Conservation (phyloP, 2,888 invertebrate species). For the Andricus curvator region DNA sequence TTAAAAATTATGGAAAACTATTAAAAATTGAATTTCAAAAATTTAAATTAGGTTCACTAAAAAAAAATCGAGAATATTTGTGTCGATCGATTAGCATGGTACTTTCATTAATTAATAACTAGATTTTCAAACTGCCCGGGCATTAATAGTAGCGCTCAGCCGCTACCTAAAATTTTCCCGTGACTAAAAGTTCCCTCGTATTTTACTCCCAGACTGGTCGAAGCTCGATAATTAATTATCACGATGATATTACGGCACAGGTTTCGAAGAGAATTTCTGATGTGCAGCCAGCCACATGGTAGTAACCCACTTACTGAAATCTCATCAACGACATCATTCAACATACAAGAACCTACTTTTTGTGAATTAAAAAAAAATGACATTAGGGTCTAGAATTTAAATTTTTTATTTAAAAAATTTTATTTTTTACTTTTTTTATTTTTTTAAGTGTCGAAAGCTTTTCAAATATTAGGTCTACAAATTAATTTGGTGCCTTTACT, state of each 20-base stretch:
- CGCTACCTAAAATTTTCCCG: slow-evolving; percentile 41
- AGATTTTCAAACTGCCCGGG: slow-evolving; percentile 57
- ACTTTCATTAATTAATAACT: slow-evolving; percentile 62
- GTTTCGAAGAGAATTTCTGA: slow-evolving; percentile 31
- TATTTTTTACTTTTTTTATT: no score
- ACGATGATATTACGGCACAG: slow-evolving; percentile 38
- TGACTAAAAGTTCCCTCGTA: slow-evolving; percentile 52
- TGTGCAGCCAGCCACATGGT: not conserved
- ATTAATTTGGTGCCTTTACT: no score
- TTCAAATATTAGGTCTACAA: no score
- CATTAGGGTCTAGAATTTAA: no score
- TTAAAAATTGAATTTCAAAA: no score
- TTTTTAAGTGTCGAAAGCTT: no score
- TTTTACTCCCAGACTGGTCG: slow-evolving; percentile 48
- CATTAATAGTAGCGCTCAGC: slow-evolving; percentile 43
- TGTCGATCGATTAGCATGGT: slow-evolving; percentile 32
- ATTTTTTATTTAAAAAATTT: no score
- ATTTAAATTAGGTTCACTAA: not conserved
- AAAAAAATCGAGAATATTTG: slow-evolving; percentile 31
- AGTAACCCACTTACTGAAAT: slow-evolving; percentile 34
- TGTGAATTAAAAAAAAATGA: no score
- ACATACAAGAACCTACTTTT: not conserved
- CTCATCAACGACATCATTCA: slow-evolving; percentile 11
- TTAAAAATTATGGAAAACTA: no score
- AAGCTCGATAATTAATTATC: slow-evolving; percentile 57